Evolutionary conservation across 92 coral and sea anemone species (phyloP), one percentile per base, ranked within the genome.

Genomic region (Desmophyllum pertusum): DNA sequence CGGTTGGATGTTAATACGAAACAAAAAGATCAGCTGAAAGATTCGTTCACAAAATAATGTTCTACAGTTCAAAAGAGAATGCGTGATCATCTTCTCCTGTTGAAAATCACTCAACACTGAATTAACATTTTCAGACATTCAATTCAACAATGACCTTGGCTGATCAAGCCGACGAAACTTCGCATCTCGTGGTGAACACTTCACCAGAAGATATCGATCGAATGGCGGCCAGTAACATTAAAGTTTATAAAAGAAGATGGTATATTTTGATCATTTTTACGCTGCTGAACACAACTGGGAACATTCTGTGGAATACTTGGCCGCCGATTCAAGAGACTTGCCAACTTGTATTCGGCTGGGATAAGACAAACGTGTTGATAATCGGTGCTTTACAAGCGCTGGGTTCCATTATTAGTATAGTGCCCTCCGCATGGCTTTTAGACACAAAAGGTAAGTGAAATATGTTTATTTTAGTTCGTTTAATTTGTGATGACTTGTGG

Each of bases 301-400:
- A 93, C 70, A 84, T 96, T 41, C 86, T 96, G 51, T 96, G 95
- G 95, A 96, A 96, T 69, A 96, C 99, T 7, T 96, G 99, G 99
- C 98, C 98, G 2, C 98, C 99, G 0, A 93, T 96, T 38, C 99
- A 96, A 79, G 97, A 91, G 51, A 94, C 99, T 0, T 95, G 98
- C 57, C 95, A 95, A 84, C 89, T 95, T 63, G 99, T 96, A 0
- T 84, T 94, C 36, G 86, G 94, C 29, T 96, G 99, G 99, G 89
- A 88, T 11, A 87, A 91, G 69, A 90, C 84, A 29, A 92, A 94
- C 62, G 94, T 96, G 61, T 87, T 92, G 84, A 91, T 94, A 14
- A 94, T 96, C 78, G 98, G 98, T 13, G 99, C 99, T 30, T 84
- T 95, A 37, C 98, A 95, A 77, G 98, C 98, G 14, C 85, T 92